A percentile compares a stretch with the other conserved stretches of the same genome.
Evolutionary conservation across 2,888 invertebrate genomes (phyloP).

Genomic region (Pilophorus perplexus): DNA sequence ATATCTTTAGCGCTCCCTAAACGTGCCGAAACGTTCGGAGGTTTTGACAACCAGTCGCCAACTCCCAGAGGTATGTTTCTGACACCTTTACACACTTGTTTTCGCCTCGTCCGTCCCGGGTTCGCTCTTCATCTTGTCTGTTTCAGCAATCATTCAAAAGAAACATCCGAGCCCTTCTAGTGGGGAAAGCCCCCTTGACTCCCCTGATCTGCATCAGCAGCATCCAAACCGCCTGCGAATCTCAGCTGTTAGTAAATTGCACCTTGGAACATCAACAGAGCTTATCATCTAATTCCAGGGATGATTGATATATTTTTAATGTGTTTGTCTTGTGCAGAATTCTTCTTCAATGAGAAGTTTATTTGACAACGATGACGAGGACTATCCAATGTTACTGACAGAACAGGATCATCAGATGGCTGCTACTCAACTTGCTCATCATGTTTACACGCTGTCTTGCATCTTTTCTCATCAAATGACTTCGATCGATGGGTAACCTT

Average conservation of each 20-base stretch:
- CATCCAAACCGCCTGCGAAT: background rate
- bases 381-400: slow-evolving; percentile 55
- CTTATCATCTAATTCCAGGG: background rate
- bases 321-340: slow-evolving; percentile 3
- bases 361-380: slow-evolving; percentile 48
- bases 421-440: slow-evolving; percentile 78
- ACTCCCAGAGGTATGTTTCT: slow-evolving; percentile 39
- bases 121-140: background rate
- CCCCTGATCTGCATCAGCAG: slow-evolving; percentile 17
- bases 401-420: slow-evolving; percentile 67
- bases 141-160: slow-evolving; percentile 27
- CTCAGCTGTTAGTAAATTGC: too few species aligned
- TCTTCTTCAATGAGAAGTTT: slow-evolving; percentile 28
- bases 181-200: slow-evolving; percentile 21
- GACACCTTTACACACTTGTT: background rate
- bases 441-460: slow-evolving; percentile 81
- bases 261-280: too few species aligned
- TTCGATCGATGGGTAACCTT: slow-evolving; percentile 75
- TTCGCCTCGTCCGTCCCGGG: too few species aligned
- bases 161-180: slow-evolving; percentile 26
- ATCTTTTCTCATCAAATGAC: slow-evolving; percentile 88
- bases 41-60: slow-evolving; percentile 67
- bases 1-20: slow-evolving; percentile 84
- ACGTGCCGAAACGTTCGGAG: slow-evolving; percentile 93
- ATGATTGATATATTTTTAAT: background rate